These are phyloP conservation scores for Philereme transversata DNA, from an alignment of 2,888 invertebrate species.

Conservation along the genomic window DNA sequence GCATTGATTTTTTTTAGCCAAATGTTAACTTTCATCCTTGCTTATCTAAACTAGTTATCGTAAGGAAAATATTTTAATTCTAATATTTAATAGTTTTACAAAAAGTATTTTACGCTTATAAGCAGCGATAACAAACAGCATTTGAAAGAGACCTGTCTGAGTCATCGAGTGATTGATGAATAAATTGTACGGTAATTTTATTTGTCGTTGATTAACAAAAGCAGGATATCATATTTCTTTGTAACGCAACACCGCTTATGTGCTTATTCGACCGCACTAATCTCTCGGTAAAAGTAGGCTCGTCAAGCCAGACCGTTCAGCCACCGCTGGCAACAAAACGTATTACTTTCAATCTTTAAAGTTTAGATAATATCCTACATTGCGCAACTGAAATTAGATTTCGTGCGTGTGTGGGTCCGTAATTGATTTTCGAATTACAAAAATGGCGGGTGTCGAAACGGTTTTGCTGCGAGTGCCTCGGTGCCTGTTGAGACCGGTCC, in stretches of 20 bases:
- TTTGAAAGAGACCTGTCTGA: too few species aligned
- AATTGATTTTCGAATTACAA: slow-evolving; percentile 73
- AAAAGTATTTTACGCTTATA: too few species aligned
- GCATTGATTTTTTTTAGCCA: too few species aligned
- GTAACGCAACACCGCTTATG: slow-evolving; percentile 25
- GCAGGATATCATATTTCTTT: slow-evolving; percentile 24
- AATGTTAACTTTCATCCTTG: too few species aligned
- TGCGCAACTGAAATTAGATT: slow-evolving; percentile 68
- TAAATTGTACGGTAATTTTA: slow-evolving; percentile 6
- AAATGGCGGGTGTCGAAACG: slow-evolving; percentile 71
- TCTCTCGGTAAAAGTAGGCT: slow-evolving; percentile 32
- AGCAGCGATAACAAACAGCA: too few species aligned
- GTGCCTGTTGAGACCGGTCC: slow-evolving; percentile 44
- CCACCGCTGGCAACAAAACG: slow-evolving; percentile 49
- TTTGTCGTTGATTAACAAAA: slow-evolving; percentile 12
- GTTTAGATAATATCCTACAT: slow-evolving; percentile 60
- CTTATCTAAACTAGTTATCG: too few species aligned
- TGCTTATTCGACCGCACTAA: slow-evolving; percentile 31
- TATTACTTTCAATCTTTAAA: slow-evolving; percentile 52
- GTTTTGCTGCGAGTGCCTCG: slow-evolving; percentile 39
- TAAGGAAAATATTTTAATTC: too few species aligned
- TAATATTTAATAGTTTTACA: too few species aligned
- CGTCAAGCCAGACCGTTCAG: slow-evolving; percentile 28
- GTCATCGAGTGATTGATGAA: background rate
- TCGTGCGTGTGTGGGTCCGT: slow-evolving; percentile 64